These are phyloP conservation scores for Galbula dea DNA, from an alignment of 2,113 vertebrate genomes.

Conservation along the genomic window DNA sequence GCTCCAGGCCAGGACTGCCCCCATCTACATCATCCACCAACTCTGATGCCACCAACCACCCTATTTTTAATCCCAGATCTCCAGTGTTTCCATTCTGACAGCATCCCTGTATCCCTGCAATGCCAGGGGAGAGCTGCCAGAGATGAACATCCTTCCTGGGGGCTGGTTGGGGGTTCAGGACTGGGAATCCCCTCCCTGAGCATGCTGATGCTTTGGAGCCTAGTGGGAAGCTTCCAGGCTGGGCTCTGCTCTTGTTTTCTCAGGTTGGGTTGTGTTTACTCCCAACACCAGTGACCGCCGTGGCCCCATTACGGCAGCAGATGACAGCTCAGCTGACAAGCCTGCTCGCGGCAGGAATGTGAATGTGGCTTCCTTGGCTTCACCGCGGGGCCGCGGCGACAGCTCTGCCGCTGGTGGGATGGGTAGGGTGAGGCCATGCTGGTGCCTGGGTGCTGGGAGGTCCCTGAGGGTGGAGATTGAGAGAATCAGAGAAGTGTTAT, in stretches of 20 bases:
- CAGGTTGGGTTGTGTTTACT: slow-evolving; percentile 45
- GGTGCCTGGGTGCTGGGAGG: accelerated
- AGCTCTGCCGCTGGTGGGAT: accelerated
- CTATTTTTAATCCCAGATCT: accelerated
- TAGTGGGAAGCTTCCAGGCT: neutral
- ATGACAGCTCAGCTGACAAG: slow-evolving; percentile 60
- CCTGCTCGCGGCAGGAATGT: slow-evolving; percentile 49
- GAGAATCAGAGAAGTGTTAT: neutral
- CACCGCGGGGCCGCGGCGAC: neutral
- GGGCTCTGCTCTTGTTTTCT: slow-evolving; percentile 45
- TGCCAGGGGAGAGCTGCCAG: accelerated
- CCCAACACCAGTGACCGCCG: slow-evolving; percentile 54
- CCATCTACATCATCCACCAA: accelerated
- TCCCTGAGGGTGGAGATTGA: accelerated
- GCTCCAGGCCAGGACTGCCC: neutral
- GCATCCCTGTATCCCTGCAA: accelerated
- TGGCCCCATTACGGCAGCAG: slow-evolving; percentile 40
- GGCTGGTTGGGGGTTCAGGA: neutral
- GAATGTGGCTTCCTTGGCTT: slow-evolving; percentile 17
- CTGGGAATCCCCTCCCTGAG: neutral
- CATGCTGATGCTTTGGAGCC: neutral
- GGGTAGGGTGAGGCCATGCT: neutral
- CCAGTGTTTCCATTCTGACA: accelerated
- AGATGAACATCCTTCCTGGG: neutral
- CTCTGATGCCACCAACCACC: accelerated